Base-by-base conservation (phyloP, 2,113 vertebrate genomes). In the Cyanocitta stelleri region DNA sequence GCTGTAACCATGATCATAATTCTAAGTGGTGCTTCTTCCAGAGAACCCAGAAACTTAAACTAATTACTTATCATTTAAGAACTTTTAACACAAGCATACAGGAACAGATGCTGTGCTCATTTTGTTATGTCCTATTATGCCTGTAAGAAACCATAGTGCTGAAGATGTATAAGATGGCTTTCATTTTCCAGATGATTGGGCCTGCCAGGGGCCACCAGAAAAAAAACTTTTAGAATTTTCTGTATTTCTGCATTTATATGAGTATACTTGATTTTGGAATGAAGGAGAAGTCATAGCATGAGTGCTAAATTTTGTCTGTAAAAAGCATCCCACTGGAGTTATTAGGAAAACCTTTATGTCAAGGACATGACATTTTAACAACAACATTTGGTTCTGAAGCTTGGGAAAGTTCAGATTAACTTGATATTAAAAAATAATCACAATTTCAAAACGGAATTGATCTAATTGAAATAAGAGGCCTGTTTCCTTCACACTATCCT, bases 151-250 rank as follows among this genome's bases (percentile, higher is more conserved):
- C 30, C 51, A 69, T 7, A 96, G 72, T 77, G 87, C 63, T 54
- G 66, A 95, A 87, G n/a, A 46, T 72, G 33, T 33, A 59, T 87
- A 91, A 92, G 7, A 88, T 16, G 33, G 15, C 26, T 95, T 96
- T 97, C n/a, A 95, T 97, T 97, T 97, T 96, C 72, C 3, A 30
- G 55, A 73, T 92, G 20, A 95, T 86, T 89, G 75, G 46, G 39
- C 58, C 41, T 94, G 41, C 29, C 79, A 91, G 51, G 48, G 54
- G 41, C 19, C 61, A 89, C 16, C 32, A 93, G 30, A n/a, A 37
- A 94, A 48, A 94, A 93, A 54, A 2, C 54, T 74, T 88, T 82
- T 64, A 51, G 51, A 33, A 49, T 24, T 89, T 90, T 74, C 17
- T 85, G 80, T 94, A 91, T 93, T 96, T 82, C 59, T 91, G 52